Evolutionary conservation across 2,797 vertebrate genomes (phyloP).

Genomic region (Pangasius mekongensis): DNA sequence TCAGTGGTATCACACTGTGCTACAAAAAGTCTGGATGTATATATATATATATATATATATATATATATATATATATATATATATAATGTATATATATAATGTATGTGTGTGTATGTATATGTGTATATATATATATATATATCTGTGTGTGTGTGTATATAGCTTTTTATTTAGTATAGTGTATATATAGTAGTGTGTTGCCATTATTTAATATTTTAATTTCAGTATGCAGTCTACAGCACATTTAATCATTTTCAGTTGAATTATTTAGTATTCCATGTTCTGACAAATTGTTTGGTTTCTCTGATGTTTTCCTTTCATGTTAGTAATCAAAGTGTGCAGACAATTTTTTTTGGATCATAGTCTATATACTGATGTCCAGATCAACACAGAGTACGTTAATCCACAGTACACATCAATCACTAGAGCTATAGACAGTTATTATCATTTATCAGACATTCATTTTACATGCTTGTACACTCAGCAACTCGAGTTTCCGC

Average conservation of each 20-base stretch:
- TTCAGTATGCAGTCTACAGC: not conserved
- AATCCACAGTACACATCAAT: not conserved
- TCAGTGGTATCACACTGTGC: not conserved
- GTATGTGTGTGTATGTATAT: too few species aligned
- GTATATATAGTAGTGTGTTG: not conserved
- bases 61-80: too few species aligned
- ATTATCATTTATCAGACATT: not conserved
- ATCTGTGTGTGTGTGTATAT: too few species aligned
- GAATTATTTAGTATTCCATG: not conserved
- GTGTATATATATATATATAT: too few species aligned
- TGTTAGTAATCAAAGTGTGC: not conserved
- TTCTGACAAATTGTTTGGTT: not conserved
- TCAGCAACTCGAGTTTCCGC: not conserved
- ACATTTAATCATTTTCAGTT: not conserved
- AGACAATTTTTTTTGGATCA: not conserved
- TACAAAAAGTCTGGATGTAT: too few species aligned
- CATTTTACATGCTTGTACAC: not conserved
- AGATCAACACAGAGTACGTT: not conserved
- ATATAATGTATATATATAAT: too few species aligned
- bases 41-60: too few species aligned
- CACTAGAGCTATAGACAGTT: not conserved
- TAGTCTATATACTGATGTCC: not conserved
- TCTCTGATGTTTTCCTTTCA: not conserved
- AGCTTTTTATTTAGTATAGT: too few species aligned
- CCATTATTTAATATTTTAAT: not conserved